Evolutionary conservation across 2,888 invertebrate species (phyloP).

Genomic region (Yponomeuta cagnagella): DNA sequence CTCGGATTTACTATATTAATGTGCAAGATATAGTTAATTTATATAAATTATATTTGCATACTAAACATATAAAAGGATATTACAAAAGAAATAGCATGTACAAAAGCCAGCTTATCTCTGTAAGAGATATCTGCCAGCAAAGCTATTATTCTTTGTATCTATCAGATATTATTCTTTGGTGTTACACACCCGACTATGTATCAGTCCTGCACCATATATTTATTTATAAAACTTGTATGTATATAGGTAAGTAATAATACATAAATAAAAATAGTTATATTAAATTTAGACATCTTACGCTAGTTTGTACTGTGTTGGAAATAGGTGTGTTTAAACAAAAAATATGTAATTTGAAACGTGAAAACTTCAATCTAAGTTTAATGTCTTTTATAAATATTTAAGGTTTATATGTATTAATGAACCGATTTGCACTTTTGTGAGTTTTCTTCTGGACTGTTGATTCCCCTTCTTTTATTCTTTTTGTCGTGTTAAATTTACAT

Average conservation of each 20-base stretch:
- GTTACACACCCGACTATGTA: too few relatives aligned
- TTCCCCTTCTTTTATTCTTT: slow-evolving; percentile 25
- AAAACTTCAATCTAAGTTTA: not conserved
- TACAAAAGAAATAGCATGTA: too few relatives aligned
- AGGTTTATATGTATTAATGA: not conserved
- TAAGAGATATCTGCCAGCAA: too few relatives aligned
- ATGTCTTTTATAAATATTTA: slow-evolving; percentile 3
- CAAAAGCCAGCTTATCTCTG: too few relatives aligned
- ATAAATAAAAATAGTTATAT: not conserved
- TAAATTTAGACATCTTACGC: slow-evolving; percentile 13
- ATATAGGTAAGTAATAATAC: not conserved
- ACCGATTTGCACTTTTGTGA: slow-evolving; percentile 8
- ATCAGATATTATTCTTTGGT: too few relatives aligned
- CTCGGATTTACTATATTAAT: slow-evolving; percentile 5
- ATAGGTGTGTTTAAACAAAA: not conserved
- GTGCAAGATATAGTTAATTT: not conserved
- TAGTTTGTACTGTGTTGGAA: slow-evolving; percentile 14
- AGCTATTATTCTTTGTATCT: too few relatives aligned
- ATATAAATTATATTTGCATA: not conserved
- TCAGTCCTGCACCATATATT: not conserved
- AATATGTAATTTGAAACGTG: not conserved
- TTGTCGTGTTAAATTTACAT: slow-evolving; percentile 28
- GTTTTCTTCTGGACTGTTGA: slow-evolving; percentile 40
- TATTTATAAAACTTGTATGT: slow-evolving; percentile 9
- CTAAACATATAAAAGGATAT: too few relatives aligned